Evolutionary conservation across 2,888 invertebrate genomes (phyloP), one percentile per base, ranked within the genome.

Genomic region (Mythimna pallens): DNA sequence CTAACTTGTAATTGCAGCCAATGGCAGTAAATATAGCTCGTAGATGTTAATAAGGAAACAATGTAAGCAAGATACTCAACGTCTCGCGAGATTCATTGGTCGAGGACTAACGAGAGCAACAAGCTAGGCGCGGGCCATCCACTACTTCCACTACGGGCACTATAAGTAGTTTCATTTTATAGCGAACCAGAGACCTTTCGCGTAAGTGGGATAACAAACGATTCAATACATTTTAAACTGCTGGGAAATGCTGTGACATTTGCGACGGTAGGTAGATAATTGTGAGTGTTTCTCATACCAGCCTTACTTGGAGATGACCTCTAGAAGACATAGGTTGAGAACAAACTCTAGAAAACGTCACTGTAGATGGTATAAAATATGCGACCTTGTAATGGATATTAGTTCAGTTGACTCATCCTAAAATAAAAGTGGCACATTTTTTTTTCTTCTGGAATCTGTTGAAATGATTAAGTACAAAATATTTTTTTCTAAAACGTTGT

Each of bases 41-140:
- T 64, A 61, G 67, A 70, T 70, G 67, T 80, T 80, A 80, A 79
- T 80, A 75, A 80, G 70, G 70, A 68, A 71, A 80, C 80, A 80
- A 76, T 80, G 80, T 80, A 65, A 80, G 80, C 70, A 65, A 76
- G 65, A 67, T 68, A 76, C 69, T 79, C 70, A 79, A 76, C 47
- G 76, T 76, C 34, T 5, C 55, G 22, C 58, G 58, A 80, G 80
- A 80, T 80, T 76, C 65, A 80, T 80, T 67, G 76, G 47, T 9
- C 7, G 62, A n/a, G 55, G 40, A 43, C 67, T 80, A 80, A 80
- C 70, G 80, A 80, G 76, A 68, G 20, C 70, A 63, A 80, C 79
- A 80, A 58, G 76, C 50, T 57, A 25, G 14, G 55, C 47, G 62
- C 65, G 40, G 8, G 12, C 70, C 62, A 62, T 67, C 61, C 58